Conservation (phyloP, 1,140 invertebrate species). For the Zaprionus africanus region DNA sequence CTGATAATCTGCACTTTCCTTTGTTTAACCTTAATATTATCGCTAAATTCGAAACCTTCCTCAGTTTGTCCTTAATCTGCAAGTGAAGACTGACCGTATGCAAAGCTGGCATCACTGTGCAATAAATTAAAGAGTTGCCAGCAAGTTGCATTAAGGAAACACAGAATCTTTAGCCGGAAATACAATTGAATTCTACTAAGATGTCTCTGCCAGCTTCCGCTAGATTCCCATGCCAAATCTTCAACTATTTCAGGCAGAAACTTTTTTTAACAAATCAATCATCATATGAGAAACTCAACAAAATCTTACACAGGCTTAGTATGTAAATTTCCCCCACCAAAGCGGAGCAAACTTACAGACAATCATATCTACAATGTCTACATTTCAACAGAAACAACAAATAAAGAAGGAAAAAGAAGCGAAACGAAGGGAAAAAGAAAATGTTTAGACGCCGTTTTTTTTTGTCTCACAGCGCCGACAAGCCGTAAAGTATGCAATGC, state of each 20-base stretch:
- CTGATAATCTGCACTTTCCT: background rate
- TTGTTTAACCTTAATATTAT: background rate
- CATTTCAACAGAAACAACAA: slow-evolving; percentile 14
- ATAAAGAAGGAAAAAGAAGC: no score
- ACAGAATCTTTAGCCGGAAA: no score
- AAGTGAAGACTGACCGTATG: background rate
- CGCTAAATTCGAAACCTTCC: no score
- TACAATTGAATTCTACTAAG: background rate
- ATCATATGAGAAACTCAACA: slow-evolving; percentile 19
- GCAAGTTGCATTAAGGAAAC: background rate
- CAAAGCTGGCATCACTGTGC: background rate
- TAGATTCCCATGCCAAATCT: background rate
- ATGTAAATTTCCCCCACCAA: slow-evolving; percentile 1
- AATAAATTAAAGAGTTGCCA: background rate
- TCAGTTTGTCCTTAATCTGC: background rate
- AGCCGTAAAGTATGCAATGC: slow-evolving; percentile 53
- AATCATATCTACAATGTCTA: slow-evolving; percentile 5
- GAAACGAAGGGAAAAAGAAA: slow-evolving; percentile 1
- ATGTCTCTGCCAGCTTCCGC: background rate
- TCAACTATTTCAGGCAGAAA: background rate
- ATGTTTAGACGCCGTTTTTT: slow-evolving; percentile 41
- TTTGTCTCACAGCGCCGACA: slow-evolving; percentile 14
- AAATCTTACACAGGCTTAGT: slow-evolving; percentile 17
- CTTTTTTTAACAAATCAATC: slow-evolving; percentile 29
- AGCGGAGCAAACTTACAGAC: slow-evolving; percentile 10